Base-by-base conservation (phyloP, 2,113 vertebrate species). In the Lampris megalopsis region DNA sequence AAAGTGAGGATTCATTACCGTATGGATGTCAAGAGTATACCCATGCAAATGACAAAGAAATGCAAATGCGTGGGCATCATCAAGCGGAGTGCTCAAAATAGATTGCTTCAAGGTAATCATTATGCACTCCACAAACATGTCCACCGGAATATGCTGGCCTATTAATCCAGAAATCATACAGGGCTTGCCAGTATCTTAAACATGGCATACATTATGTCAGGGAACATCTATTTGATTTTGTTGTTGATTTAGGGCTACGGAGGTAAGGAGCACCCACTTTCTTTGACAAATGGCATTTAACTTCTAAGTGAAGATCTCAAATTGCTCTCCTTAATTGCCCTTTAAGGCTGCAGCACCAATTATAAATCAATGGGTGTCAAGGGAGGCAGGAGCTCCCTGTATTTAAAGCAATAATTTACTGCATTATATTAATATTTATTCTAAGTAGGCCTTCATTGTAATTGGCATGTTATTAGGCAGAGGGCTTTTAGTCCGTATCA, bases 351-450 rank as follows among this genome's bases (percentile, higher is more conserved):
- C 85, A 77, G 89, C 86, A 93, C 92, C 95, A 96, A 97, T 98
- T 98, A 97, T 97, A 97, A 97, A 97, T 96, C 95, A 95, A 96
- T 94, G 94, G 83, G 95, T 96, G 95, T 95, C 96, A 95, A 91
- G 95, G 93, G 92, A 94, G 84, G 74, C 93, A 72, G 94, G 92
- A 92, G 95, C 91, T 94, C 94, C 92, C 92, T 93, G 91, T 95
- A 95, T 97, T 93, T 96, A 94, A 94, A 94, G 94, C 95, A 94
- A 97, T 98, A 97, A 96, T 96, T 97, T 96, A 95, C 93, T 92
- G 94, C 94, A 95, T 96, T 96, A 97, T 96, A 96, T 96, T 96
- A 95, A 96, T 97, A 97, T 97, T 96, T 97, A 96, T 96, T 97
- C 94, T 94, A 95, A 96, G 94, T 95, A 96, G 95, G 95, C 95